Base-by-base conservation (phyloP, 2,888 invertebrate species). In the Drosophila percnosoma region DNA sequence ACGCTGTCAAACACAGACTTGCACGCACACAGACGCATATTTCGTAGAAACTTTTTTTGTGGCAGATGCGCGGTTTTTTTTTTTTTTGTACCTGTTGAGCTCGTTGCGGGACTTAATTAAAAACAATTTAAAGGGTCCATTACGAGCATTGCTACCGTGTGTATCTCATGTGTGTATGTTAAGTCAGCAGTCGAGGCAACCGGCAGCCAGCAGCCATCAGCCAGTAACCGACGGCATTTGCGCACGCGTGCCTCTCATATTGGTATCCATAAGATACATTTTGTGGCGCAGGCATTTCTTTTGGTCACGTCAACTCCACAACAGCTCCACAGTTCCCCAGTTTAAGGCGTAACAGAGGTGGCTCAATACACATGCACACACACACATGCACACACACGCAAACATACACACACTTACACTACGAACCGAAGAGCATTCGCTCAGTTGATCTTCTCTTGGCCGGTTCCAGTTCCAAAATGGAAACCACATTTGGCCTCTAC, bases 91-190 rank as follows among this genome's bases (percentile, higher is more conserved):
- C 76, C 82, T 75, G 85, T 74, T 70, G 68, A 70, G 82, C 71
- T 65, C 67, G 57, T 60, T 45, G 70, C 70, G 81, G 75, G 83
- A 86, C 89, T 87, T 91, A 91, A 91, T 92, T 91, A 91, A 92
- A 91, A 90, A 84, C 90, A 91, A 89, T 91, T 91, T 91, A 91
- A 91, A 87, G 90, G 84, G 90, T 92, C 91, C 87, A 91, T 91
- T 92, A 91, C 91, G 82, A 83, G 77, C 83, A 63, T 61, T 72
- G 91, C 91, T 91, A 91, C 91, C 80, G 91, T 90, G 62, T 80
- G 59, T 68, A 27, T 68, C 64, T 61, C 61, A 33, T 77, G 61
- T 58, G 34, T 53, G 67, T 67, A 27, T 73, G 65, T 63, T 63
- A 60, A 42, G 61, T 54, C 58, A 61, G 55, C 75, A 33, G 42